Percentiles rank a stretch among this genome's conserved stretches.
These are phyloP conservation scores for Hyaena hyaena DNA, from an alignment of 2,113 vertebrate species.

Conservation along the genomic window DNA sequence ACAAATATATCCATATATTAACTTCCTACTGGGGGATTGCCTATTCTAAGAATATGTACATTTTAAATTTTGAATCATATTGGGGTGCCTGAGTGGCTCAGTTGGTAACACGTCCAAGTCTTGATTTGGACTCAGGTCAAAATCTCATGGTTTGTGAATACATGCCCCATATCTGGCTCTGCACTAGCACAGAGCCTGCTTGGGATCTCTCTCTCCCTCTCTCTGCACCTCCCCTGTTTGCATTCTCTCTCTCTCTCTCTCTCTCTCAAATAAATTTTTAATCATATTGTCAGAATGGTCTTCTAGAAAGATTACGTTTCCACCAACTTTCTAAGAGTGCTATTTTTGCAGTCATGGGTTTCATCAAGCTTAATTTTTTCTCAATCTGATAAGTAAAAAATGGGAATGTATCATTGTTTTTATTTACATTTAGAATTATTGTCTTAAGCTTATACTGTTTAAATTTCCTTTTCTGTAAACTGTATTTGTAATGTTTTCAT, in stretches of 20 bases:
- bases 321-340: not conserved
- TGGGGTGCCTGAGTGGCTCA: not conserved
- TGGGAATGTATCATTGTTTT: not conserved
- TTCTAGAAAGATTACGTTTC: not conserved
- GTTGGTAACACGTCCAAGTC: no score
- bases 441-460: not conserved
- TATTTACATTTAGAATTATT: constrained; percentile 7
- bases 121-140: no score
- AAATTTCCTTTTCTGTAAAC: not conserved
- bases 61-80: constrained; percentile 26
- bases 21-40: not conserved
- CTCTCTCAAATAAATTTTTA: not conserved
- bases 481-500: not conserved
- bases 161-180: no score
- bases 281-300: not conserved
- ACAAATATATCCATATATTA: not conserved
- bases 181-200: no score
- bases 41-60: not conserved
- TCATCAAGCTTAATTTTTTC: not conserved
- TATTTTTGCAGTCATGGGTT: not conserved
- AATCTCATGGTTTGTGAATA: no score
- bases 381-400: not conserved
- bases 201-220: no score
- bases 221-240: no score
- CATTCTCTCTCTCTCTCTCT: no score